phyloP scores from a whole-genome alignment of 1,140 invertebrate species.

The Andricus grossulariae region DNA sequence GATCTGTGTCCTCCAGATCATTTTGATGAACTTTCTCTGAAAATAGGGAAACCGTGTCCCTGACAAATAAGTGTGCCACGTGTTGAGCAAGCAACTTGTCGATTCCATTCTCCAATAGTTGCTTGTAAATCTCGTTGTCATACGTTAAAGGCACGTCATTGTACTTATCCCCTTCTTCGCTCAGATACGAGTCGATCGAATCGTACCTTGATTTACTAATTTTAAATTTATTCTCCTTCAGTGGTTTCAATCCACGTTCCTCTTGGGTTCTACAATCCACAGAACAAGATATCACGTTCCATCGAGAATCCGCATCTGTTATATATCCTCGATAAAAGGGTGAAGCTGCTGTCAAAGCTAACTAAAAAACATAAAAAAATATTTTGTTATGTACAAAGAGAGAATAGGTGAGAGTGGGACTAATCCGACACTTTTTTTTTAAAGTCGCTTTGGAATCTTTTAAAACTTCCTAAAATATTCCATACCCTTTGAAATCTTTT shows the following conservation, averaged over 20 bases:
- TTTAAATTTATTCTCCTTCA: conserved; percentile 86
- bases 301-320: conserved; percentile 97
- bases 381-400: neutral
- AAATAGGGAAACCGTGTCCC: conserved; percentile 97
- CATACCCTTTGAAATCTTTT: too few species aligned
- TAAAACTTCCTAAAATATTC: too few species aligned
- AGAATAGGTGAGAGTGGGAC: too few species aligned
- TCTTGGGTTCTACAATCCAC: conserved; percentile 97
- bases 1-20: conserved; percentile 95
- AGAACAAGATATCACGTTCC: conserved; percentile 95
- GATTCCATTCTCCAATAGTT: conserved; percentile 90
- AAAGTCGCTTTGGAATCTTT: too few species aligned
- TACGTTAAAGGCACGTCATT: conserved; percentile 95
- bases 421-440: too few species aligned
- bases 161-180: conserved; percentile 89
- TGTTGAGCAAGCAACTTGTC: conserved; percentile 95
- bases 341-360: conserved; percentile 97
- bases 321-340: conserved; percentile 95
- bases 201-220: conserved; percentile 98
- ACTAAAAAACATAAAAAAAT: conserved; percentile 72
- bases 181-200: conserved; percentile 98
- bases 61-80: conserved; percentile 98
- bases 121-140: conserved; percentile 88
- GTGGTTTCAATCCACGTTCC: conserved; percentile 90
- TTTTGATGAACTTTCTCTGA: conserved; percentile 97